Evolutionary conservation across 1,140 invertebrate species (phyloP).

Genomic region (Lordiphosa stackelbergi): DNA sequence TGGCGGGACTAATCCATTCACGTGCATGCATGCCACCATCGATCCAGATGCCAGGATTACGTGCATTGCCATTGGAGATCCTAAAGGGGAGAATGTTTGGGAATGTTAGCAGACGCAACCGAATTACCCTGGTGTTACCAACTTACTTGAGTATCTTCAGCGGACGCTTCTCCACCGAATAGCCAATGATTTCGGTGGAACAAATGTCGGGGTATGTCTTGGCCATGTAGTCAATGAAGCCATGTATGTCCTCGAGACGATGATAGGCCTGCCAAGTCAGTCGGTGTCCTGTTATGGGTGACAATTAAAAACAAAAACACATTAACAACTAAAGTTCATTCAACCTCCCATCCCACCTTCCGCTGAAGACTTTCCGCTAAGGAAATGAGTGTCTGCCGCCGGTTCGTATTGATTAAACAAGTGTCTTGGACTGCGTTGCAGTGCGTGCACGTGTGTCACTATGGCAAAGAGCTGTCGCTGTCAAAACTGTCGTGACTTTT

Average conservation of each 20-base stretch:
- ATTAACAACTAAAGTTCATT: slow-evolving; percentile 6
- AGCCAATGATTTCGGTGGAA: slow-evolving; percentile 85
- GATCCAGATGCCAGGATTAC: slow-evolving; percentile 82
- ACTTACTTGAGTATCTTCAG: slow-evolving; percentile 82
- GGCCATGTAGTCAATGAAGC: slow-evolving; percentile 86
- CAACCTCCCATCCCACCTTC: no score
- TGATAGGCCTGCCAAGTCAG: slow-evolving; percentile 91
- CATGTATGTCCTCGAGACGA: slow-evolving; percentile 83
- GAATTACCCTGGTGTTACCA: no score
- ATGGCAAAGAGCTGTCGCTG: slow-evolving; percentile 46
- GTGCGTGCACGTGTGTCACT: slow-evolving; percentile 29
- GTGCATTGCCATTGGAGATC: slow-evolving; percentile 82
- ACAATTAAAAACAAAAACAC: no score
- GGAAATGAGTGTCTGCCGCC: slow-evolving; percentile 23
- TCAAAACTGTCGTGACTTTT: slow-evolving; percentile 61
- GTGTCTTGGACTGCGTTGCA: slow-evolving; percentile 13
- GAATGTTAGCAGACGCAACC: background rate
- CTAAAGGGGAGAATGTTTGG: slow-evolving; percentile 48
- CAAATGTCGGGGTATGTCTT: slow-evolving; percentile 84
- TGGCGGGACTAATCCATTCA: slow-evolving; percentile 94
- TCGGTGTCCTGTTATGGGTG: slow-evolving; percentile 81
- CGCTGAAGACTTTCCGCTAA: slow-evolving; percentile 13
- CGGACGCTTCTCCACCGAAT: slow-evolving; percentile 85
- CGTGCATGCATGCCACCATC: slow-evolving; percentile 91
- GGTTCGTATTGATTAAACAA: slow-evolving; percentile 66